Percentiles rank a stretch among this genome's conserved stretches.
Conservation (phyloP, 2,113 vertebrate species). For the Notothenia coriiceps region DNA sequence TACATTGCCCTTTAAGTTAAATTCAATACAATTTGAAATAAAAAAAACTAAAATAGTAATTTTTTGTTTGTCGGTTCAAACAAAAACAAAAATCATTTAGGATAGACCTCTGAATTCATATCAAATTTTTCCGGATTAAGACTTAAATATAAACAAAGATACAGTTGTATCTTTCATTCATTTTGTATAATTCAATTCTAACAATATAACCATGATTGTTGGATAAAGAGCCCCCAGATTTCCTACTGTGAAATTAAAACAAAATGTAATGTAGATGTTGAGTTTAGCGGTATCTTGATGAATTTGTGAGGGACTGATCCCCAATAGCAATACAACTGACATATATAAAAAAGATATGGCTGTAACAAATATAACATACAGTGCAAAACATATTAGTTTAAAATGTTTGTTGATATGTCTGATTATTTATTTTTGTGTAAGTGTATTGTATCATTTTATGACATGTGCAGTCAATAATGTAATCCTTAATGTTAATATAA, state of each 20-base stretch:
- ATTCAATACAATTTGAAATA: no score
- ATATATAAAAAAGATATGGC: no score
- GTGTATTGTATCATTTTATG: no score
- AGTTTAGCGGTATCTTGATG: no score
- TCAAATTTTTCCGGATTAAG: background rate
- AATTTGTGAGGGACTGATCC: no score
- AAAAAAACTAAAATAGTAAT: no score
- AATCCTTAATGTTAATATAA: background rate
- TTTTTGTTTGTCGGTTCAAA: background rate
- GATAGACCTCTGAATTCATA: background rate
- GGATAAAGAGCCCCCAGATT: background rate
- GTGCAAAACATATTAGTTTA: background rate
- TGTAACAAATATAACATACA: no score
- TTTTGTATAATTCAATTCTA: background rate
- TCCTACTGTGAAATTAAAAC: background rate
- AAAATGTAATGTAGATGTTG: background rate
- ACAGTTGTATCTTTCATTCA: background rate
- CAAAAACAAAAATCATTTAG: background rate
- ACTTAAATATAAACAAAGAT: background rate
- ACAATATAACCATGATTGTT: no score
- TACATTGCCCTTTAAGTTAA: background rate
- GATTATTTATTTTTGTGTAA: no score
- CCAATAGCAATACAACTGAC: no score
- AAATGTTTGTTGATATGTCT: no score
- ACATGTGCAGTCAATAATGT: background rate